A percentile compares a stretch with the other conserved stretches of the same genome.
Evolutionary conservation across 2,888 invertebrate species (phyloP).

Genomic region (Nudaria mundana): DNA sequence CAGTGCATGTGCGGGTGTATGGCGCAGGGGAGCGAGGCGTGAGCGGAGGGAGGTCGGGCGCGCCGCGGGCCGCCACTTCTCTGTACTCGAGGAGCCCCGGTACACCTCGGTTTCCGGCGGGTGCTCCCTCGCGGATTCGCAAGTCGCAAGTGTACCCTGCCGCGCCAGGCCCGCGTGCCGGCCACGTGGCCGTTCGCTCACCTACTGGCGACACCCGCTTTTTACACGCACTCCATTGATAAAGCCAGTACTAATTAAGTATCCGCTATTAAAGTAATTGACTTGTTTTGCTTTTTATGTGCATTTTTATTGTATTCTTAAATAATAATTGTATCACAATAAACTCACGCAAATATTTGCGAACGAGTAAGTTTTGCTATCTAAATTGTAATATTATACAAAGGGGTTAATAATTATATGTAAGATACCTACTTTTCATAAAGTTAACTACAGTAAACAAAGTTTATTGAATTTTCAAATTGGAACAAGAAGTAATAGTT

Average conservation of each 20-base stretch:
- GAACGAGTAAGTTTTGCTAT: slow-evolving; percentile 12
- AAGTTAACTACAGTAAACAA: neutral
- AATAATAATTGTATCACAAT: slow-evolving; percentile 18
- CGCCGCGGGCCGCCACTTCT: slow-evolving; percentile 77
- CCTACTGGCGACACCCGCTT: slow-evolving; percentile 54
- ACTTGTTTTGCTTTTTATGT: slow-evolving; percentile 31
- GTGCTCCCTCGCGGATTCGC: slow-evolving; percentile 74
- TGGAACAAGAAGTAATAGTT: no score
- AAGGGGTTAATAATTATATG: no score
- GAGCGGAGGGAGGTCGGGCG: slow-evolving; percentile 54
- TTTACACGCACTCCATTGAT: slow-evolving; percentile 61
- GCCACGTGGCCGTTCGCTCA: slow-evolving; percentile 68
- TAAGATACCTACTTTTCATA: neutral
- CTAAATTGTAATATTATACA: no score
- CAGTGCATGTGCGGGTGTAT: slow-evolving; percentile 66
- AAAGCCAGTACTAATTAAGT: slow-evolving; percentile 61
- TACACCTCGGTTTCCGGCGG: slow-evolving; percentile 80
- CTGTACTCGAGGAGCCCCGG: slow-evolving; percentile 79
- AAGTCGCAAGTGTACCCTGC: slow-evolving; percentile 65
- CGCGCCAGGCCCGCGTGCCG: slow-evolving; percentile 65
- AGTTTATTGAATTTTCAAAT: no score
- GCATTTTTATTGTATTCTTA: slow-evolving; percentile 21
- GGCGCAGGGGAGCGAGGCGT: slow-evolving; percentile 50
- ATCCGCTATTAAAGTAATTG: slow-evolving; percentile 47
- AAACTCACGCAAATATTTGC: slow-evolving; percentile 16